Evolutionary conservation across 1,140 invertebrate genomes (phyloP).

Genomic region (Mesaphorura yosii): DNA sequence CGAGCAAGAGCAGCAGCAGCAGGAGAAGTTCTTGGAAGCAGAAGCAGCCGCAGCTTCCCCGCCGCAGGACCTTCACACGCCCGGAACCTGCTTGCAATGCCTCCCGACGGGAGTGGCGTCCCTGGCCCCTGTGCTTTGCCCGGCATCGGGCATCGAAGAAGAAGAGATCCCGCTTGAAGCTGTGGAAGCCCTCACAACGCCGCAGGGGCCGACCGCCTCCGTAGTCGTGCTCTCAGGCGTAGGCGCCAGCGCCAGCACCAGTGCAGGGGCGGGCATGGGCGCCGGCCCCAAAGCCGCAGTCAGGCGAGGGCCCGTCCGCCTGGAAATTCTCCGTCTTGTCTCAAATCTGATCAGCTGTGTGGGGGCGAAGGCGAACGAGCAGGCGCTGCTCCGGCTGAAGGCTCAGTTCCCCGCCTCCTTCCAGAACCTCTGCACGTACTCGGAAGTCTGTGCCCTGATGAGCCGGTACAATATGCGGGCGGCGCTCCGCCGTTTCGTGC

Average conservation of each 20-base stretch:
- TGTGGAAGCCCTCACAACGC: not conserved
- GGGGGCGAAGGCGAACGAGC: conserved; percentile 42
- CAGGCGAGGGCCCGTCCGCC: conserved; percentile 34
- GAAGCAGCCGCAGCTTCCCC: not conserved
- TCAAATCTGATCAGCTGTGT: conserved; percentile 43
- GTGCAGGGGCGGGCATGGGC: conserved; percentile 7
- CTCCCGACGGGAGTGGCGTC: not conserved
- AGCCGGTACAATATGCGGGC: conserved; percentile 68
- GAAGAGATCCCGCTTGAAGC: not conserved
- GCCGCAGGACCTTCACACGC: not conserved
- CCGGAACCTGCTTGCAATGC: not conserved
- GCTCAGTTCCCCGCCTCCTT: conserved; percentile 72
- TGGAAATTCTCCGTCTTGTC: conserved; percentile 43
- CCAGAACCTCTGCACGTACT: conserved; percentile 83
- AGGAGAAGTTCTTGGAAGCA: not conserved
- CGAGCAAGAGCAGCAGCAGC: conserved; percentile 1
- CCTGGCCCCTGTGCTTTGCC: not conserved
- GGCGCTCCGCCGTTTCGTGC: conserved; percentile 70
- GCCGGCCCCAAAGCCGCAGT: not conserved
- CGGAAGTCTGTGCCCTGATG: conserved; percentile 71
- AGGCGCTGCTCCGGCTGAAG: conserved; percentile 54
- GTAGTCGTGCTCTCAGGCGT: not conserved
- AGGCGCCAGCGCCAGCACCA: conserved; percentile 1
- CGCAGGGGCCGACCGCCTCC: not conserved
- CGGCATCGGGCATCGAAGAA: not conserved